Base-by-base conservation (phyloP, 2,888 invertebrate species). In the Dusona sp. region DNA sequence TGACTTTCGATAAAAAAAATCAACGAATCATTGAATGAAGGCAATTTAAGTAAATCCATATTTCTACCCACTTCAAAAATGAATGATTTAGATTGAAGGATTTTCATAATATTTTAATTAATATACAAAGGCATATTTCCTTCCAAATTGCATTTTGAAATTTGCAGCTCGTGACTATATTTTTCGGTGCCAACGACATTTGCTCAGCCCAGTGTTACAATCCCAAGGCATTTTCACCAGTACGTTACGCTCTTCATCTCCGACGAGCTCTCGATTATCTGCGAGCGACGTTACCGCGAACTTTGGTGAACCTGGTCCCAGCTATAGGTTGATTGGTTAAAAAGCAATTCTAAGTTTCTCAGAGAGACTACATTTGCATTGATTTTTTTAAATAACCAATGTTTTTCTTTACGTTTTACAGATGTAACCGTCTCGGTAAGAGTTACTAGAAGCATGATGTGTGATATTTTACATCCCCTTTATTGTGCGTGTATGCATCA, bases 171-270 rank as follows among this genome's bases (percentile, higher is more conserved):
- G 94, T 97, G 73, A 97, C 97, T 0, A 95, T 97, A 72, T 96
- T 97, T 92, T 96, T 97, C 88, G 97, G 97, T 0, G 97, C 97
- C 85, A 97, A 97, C 92, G 97, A 97, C 92, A 95, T 97, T 68
- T 97, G 97, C 91, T 97, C 97, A 0, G 96, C 96, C 0, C 96
- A 97, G 84, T 97, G 97, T 91, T 94, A 93, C 88, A 91, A 88
- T 87, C 93, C 92, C 0, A 84, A 89, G 16, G 87, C 90, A 29
- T 95, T 95, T 87, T 96, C 97, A 0, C 96, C 97, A 0, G 91
- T 94, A 0, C 95, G 95, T 1, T 96, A 97, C 91, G 96, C 96
- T 25, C 92, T 95, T 88, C 96, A 97, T 91, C 94, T 97, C 77
- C 95, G 95, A 89, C 93, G 94, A 72, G 96, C 97, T 0, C 93